Evolutionary conservation across 2,888 invertebrate species (phyloP).

Genomic region (Ecliptopera silaceata): DNA sequence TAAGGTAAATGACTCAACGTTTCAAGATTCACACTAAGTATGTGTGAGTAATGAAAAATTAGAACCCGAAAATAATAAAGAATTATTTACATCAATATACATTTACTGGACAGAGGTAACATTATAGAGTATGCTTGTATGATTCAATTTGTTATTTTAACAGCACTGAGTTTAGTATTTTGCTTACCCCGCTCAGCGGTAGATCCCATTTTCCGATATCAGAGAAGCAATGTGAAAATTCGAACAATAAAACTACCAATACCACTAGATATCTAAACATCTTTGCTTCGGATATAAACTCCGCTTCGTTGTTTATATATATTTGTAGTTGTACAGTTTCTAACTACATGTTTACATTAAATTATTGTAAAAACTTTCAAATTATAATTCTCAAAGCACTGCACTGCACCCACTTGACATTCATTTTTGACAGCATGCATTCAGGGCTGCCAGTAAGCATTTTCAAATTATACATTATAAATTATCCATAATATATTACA

Average conservation of each 20-base stretch:
- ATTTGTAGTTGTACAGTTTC: not conserved
- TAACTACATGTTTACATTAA: slow-evolving; percentile 22
- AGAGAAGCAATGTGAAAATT: slow-evolving; percentile 74
- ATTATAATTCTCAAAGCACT: too few species aligned
- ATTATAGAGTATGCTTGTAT: too few species aligned
- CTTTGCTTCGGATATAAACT: slow-evolving; percentile 35
- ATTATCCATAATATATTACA: too few species aligned
- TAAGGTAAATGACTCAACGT: not conserved
- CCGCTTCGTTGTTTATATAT: slow-evolving; percentile 13
- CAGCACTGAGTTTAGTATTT: not conserved
- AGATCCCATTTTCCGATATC: slow-evolving; percentile 87
- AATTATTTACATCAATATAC: too few species aligned
- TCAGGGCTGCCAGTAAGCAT: too few species aligned
- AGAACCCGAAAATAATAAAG: too few species aligned
- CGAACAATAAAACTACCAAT: slow-evolving; percentile 54
- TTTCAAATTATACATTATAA: too few species aligned
- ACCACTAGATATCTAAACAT: slow-evolving; percentile 62
- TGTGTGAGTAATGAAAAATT: too few species aligned
- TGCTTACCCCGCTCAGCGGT: slow-evolving; percentile 79
- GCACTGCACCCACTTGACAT: too few species aligned
- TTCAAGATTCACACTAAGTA: not conserved
- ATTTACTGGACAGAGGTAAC: too few species aligned
- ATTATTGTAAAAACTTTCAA: not conserved
- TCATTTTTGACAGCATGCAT: too few species aligned
- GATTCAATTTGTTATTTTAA: not conserved